Evolutionary conservation across 2,888 invertebrate species (phyloP).

Genomic region (Drosophila pseudotalamancana): DNA sequence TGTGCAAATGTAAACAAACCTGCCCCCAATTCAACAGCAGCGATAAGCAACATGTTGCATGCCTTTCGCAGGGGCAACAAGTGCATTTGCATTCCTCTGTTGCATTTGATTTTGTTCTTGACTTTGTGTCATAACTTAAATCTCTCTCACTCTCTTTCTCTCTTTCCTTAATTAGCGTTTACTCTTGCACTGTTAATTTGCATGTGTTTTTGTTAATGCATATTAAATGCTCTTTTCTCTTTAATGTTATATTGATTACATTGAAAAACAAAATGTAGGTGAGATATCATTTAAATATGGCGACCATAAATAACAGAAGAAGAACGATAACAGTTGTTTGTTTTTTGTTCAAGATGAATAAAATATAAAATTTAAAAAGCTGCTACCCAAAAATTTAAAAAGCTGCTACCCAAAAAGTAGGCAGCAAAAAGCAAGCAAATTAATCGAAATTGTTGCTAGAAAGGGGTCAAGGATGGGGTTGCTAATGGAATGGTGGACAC

Average conservation of each 20-base stretch:
- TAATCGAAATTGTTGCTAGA: neutral
- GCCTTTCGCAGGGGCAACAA: no score
- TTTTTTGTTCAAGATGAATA: no score
- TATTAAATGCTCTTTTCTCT: slow-evolving; percentile 1
- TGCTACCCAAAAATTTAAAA: no score
- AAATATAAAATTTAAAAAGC: no score
- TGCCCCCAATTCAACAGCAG: slow-evolving; percentile 9
- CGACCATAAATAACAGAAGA: no score
- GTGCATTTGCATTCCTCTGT: slow-evolving; percentile 34
- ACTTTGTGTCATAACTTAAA: no score
- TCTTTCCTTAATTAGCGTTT: neutral
- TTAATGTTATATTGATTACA: no score
- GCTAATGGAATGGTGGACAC: slow-evolving; percentile 12
- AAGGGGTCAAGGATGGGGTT: neutral
- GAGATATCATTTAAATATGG: no score
- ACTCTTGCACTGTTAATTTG: neutral
- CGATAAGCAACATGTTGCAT: slow-evolving; percentile 30
- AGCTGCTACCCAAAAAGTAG: slow-evolving; percentile 21
- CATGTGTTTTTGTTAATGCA: neutral
- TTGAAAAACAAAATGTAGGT: no score
- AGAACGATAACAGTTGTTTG: no score
- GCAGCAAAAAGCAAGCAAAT: slow-evolving; percentile 14
- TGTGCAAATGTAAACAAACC: slow-evolving; percentile 42
- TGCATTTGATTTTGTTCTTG: slow-evolving; percentile 9
- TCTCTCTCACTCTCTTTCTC: no score